Evolutionary conservation across 1,140 invertebrate genomes (phyloP).

Genomic region (Watersipora subatra): DNA sequence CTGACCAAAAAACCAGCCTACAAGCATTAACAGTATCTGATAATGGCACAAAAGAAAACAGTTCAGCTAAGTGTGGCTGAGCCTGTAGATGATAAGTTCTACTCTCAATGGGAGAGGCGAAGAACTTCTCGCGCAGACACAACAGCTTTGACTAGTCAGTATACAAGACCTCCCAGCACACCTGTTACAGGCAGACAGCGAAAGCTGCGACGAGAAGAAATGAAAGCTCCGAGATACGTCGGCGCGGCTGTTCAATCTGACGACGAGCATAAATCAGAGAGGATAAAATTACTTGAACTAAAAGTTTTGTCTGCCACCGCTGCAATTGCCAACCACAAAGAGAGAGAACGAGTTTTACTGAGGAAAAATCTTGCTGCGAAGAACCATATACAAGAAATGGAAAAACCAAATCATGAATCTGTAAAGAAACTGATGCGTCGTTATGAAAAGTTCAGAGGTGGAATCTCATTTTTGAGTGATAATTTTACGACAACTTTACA

Average conservation of each 20-base stretch:
- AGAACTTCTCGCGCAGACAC: too few relatives aligned
- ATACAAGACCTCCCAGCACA: too few relatives aligned
- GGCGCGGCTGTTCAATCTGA: too few relatives aligned
- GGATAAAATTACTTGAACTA: background rate
- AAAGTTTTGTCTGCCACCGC: background rate
- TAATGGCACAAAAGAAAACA: too few relatives aligned
- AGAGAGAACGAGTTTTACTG: background rate
- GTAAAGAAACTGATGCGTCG: background rate
- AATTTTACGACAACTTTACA: background rate
- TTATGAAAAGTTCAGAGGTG: conserved; percentile 1
- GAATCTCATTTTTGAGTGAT: background rate
- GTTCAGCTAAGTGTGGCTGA: too few relatives aligned
- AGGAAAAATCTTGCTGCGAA: background rate
- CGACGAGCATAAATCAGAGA: background rate
- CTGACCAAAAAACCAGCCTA: too few relatives aligned
- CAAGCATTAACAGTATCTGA: too few relatives aligned
- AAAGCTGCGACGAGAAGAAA: too few relatives aligned
- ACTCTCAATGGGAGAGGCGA: background rate
- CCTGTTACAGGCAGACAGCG: too few relatives aligned
- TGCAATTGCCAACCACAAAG: background rate
- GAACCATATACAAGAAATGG: background rate
- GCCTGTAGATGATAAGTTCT: background rate
- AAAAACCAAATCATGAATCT: background rate
- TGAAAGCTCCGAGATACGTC: too few relatives aligned
- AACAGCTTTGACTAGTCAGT: too few relatives aligned